phyloP scores from a whole-genome alignment of 2,888 invertebrate species.

The Pogonocherus hispidulus region DNA sequence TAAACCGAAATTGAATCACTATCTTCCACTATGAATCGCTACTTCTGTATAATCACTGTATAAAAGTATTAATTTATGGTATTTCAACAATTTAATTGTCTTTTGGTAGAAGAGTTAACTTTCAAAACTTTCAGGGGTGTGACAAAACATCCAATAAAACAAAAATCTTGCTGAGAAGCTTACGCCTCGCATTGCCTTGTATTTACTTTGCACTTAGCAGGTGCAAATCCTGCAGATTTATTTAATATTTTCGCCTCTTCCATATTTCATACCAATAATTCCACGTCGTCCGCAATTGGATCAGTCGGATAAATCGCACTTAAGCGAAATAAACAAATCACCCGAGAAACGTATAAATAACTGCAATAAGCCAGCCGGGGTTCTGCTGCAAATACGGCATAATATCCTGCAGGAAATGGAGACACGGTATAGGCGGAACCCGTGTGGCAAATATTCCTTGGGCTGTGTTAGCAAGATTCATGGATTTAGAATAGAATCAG shows the following conservation, averaged over 20 bases:
- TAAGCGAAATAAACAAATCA: conserved; percentile 57
- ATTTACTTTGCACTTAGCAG: background rate
- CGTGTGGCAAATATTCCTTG: conserved; percentile 62
- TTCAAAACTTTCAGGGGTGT: too few species aligned
- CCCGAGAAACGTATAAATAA: conserved; percentile 57
- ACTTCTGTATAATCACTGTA: too few species aligned
- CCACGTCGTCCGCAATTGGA: conserved; percentile 28
- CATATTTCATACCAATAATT: conserved; percentile 5
- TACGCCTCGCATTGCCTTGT: too few species aligned
- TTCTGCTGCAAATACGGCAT: conserved; percentile 56
- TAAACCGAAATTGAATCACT: too few species aligned
- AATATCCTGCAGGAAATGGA: conserved; percentile 61
- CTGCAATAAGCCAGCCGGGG: conserved; percentile 57
- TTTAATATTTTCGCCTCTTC: background rate
- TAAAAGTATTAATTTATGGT: too few species aligned
- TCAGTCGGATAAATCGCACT: conserved; percentile 30
- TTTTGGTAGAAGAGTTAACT: too few species aligned
- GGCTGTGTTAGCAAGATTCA: conserved; percentile 63
- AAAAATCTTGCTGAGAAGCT: too few species aligned
- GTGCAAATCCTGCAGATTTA: background rate
- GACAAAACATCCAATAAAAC: too few species aligned
- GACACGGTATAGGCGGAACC: conserved; percentile 65
- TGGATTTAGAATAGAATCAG: conserved; percentile 59
- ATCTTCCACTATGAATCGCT: too few species aligned
- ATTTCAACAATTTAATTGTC: too few species aligned